Percentiles rank a stretch among this genome's conserved stretches.
These are phyloP conservation scores for Threskiornis aethiopicus DNA, from an alignment of 2,797 vertebrate genomes.

Conservation along the genomic window DNA sequence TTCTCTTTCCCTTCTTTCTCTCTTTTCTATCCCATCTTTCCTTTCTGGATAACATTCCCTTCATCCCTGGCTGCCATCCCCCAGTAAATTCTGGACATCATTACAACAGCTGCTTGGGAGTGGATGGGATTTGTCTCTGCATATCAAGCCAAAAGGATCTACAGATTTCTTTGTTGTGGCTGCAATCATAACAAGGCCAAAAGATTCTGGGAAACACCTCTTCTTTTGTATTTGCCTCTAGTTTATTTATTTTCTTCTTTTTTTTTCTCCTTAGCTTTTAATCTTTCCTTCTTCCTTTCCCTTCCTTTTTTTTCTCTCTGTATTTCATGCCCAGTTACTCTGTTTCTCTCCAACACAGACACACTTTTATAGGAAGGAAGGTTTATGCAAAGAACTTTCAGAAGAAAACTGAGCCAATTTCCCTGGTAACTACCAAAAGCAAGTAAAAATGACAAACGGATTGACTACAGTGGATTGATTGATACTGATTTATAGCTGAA, in stretches of 20 bases:
- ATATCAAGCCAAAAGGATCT: not conserved
- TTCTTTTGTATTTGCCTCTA: not conserved
- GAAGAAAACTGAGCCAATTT: conserved; percentile 26
- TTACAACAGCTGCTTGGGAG: not conserved
- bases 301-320: not conserved
- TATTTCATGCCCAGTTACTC: not conserved
- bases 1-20: not conserved
- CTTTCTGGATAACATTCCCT: not conserved
- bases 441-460: not conserved
- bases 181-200: not conserved
- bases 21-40: not conserved
- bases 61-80: not conserved
- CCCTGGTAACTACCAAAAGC: conserved; percentile 13
- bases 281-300: not conserved
- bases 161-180: not conserved
- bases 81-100: not conserved
- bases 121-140: not conserved
- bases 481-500: conserved; percentile 43
- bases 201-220: not conserved
- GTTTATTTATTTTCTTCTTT: not conserved
- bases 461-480: conserved; percentile 32
- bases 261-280: not conserved
- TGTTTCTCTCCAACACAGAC: not conserved
- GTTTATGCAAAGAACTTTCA: conserved; percentile 13
- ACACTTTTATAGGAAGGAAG: not conserved